Conservation (phyloP, 2,797 vertebrate genomes). For the Urocyon cinereoargenteus region DNA sequence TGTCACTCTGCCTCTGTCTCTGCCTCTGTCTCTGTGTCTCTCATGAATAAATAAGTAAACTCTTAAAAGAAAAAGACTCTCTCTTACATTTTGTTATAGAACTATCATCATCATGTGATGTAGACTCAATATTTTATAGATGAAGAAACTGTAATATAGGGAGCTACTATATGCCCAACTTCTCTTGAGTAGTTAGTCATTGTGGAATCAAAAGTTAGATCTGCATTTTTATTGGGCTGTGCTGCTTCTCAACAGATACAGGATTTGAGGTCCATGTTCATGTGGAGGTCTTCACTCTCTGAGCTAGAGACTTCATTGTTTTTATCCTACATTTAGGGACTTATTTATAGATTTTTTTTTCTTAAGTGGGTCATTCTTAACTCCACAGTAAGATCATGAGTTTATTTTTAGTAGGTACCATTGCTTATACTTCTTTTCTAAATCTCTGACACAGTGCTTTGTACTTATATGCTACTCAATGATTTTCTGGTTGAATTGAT, state of each 20-base stretch:
- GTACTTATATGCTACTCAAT: background rate
- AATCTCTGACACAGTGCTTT: slow-evolving; percentile 32
- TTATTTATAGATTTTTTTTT: background rate
- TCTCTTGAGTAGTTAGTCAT: background rate
- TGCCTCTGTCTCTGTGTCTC: too few species aligned
- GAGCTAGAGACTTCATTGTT: background rate
- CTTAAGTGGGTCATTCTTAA: background rate
- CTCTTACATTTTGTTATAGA: background rate
- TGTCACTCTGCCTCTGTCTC: too few species aligned
- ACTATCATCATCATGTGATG: background rate
- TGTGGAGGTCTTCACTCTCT: background rate
- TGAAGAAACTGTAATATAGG: background rate
- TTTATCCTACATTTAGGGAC: background rate
- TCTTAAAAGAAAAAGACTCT: background rate
- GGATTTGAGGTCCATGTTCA: background rate
- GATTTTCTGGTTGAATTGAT: slow-evolving; percentile 2
- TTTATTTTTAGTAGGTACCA: background rate
- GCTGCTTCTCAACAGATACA: background rate
- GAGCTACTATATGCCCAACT: background rate
- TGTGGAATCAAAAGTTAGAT: background rate
- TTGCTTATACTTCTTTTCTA: background rate
- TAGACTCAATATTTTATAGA: background rate
- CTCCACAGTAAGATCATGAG: background rate
- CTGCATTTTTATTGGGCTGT: background rate
- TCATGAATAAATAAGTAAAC: too few species aligned